Evolutionary conservation across 2,797 vertebrate species (phyloP).

Genomic region (Gallinago solitaria): DNA sequence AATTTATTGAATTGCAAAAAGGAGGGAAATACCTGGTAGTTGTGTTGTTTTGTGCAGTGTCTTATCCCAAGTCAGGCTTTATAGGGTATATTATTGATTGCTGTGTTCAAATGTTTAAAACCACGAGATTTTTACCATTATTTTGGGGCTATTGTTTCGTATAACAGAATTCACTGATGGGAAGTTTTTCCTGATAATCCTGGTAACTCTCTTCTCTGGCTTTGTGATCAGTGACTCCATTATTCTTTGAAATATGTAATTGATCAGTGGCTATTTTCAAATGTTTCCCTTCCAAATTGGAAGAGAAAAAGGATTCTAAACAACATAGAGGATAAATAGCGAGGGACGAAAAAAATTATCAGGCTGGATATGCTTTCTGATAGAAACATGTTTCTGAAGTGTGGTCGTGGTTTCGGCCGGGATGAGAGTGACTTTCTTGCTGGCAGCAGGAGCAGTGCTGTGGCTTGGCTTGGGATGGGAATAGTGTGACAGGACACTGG

Average conservation of each 20-base stretch:
- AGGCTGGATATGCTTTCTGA: conserved; percentile 2
- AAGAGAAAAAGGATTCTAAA: conserved; percentile 32
- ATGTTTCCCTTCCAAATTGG: not conserved
- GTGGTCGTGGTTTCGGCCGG: not conserved
- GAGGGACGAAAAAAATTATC: not conserved
- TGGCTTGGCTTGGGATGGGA: not conserved
- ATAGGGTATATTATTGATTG: not conserved
- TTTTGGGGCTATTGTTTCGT: not conserved
- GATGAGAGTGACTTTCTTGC: not conserved
- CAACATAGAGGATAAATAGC: not conserved
- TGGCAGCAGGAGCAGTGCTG: not conserved
- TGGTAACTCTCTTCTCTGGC: not conserved
- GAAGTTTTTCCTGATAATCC: not conserved
- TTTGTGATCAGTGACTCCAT: not conserved
- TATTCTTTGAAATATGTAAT: conserved; percentile 21
- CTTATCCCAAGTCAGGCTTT: not conserved
- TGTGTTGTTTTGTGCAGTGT: not conserved
- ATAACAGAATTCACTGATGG: not conserved
- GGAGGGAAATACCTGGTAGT: not conserved
- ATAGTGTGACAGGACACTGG: not conserved
- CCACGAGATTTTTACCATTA: not conserved
- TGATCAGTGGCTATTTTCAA: not conserved
- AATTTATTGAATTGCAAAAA: not conserved
- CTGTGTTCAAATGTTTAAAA: not conserved
- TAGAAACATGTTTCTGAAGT: conserved; percentile 15